phyloP scores from a whole-genome alignment of 2,797 vertebrate species.

The Acanthopagrus latus region DNA sequence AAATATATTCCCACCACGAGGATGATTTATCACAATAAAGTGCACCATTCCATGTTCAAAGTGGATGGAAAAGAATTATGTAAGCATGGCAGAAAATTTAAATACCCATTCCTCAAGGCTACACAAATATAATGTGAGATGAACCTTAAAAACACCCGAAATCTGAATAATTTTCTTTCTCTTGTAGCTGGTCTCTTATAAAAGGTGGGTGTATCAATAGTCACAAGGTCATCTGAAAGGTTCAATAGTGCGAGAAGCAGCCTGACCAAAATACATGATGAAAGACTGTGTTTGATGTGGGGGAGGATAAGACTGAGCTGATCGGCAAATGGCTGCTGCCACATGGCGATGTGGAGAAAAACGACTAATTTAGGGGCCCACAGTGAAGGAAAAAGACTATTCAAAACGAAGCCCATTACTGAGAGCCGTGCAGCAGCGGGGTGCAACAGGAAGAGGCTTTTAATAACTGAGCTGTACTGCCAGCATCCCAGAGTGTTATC shows the following conservation, averaged over 20 bases:
- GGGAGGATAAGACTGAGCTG: slow-evolving; percentile 17
- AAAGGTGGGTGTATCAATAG: slow-evolving; percentile 11
- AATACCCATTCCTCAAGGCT: slow-evolving; percentile 18
- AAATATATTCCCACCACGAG: slow-evolving; percentile 28
- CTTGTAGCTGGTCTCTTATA: slow-evolving; percentile 8
- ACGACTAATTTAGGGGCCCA: slow-evolving; percentile 29
- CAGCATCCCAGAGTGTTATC: slow-evolving; percentile 8
- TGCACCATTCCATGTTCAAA: slow-evolving; percentile 3
- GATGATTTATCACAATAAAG: slow-evolving; percentile 14
- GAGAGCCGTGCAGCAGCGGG: slow-evolving; percentile 11
- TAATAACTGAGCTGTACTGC: slow-evolving; percentile 30
- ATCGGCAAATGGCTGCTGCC: slow-evolving; percentile 39
- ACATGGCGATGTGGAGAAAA: slow-evolving; percentile 25
- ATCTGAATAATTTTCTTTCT: background rate
- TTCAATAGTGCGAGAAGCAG: background rate
- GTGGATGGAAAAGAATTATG: background rate
- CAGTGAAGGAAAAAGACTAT: slow-evolving; percentile 8
- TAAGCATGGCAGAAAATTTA: slow-evolving; percentile 4
- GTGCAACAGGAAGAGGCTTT: slow-evolving; percentile 3
- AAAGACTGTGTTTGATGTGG: slow-evolving; percentile 14
- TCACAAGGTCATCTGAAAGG: slow-evolving; percentile 20
- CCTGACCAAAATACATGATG: background rate
- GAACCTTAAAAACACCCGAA: background rate
- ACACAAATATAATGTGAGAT: background rate
- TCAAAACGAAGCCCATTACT: slow-evolving; percentile 34